A percentile compares a stretch with the other conserved stretches of the same genome.
Conservation (phyloP, 2,113 vertebrate genomes). For the Gallinago jamesoni region DNA sequence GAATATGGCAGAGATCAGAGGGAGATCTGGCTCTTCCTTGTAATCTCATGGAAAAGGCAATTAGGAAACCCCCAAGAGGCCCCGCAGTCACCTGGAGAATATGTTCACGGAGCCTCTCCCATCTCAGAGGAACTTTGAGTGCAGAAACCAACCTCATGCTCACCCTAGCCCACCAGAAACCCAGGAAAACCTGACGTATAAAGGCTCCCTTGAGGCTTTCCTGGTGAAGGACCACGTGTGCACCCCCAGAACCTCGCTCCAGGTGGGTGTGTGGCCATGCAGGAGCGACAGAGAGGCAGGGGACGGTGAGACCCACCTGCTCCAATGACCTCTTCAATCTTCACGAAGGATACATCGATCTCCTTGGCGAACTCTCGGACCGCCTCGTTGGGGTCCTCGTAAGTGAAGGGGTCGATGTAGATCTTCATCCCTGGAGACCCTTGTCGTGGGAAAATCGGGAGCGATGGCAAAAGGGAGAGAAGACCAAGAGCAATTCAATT, state of each 20-base stretch:
- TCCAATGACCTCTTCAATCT: constrained; percentile 99
- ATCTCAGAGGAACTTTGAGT: not conserved
- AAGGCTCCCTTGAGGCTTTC: not conserved
- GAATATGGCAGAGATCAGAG: not conserved
- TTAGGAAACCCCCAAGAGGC: not conserved
- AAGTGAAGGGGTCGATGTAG: constrained; percentile 99
- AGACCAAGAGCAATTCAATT: not conserved
- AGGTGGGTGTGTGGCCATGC: not conserved
- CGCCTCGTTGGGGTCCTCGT: constrained; percentile 96
- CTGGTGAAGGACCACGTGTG: fast-evolving
- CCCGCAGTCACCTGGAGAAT: not conserved
- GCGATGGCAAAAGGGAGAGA: constrained; percentile 24
- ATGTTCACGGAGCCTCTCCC: not conserved
- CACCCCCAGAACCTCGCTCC: not conserved
- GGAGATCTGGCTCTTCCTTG: not conserved
- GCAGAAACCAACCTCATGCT: not conserved
- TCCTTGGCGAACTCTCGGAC: constrained; percentile 98
- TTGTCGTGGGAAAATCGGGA: constrained; percentile 63
- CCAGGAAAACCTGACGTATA: not conserved
- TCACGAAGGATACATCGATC: constrained; percentile 98
- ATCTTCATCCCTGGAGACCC: constrained; percentile 99
- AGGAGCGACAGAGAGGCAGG: not conserved
- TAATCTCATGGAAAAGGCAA: not conserved
- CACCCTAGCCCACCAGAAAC: not conserved
- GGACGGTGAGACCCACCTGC: constrained; percentile 81